phyloP scores from a whole-genome alignment of 2,888 invertebrate species.

The Sepiola atlantica region DNA sequence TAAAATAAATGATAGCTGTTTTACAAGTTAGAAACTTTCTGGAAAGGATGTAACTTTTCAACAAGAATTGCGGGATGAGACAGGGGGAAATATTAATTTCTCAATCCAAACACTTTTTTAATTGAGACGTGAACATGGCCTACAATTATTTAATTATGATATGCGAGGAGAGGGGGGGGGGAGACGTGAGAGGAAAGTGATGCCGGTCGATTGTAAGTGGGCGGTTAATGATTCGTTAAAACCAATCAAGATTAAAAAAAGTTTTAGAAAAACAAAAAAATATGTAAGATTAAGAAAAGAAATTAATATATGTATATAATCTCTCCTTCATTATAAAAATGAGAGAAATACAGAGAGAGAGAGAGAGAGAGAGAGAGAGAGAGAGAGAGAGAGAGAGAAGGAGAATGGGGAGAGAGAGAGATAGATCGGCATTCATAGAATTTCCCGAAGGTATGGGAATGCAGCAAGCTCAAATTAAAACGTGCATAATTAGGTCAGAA shows the following conservation, averaged over 20 bases:
- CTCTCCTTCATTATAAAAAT: too few species aligned
- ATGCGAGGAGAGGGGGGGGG: neutral
- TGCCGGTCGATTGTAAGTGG: neutral
- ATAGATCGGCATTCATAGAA: neutral
- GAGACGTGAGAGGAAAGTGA: neutral
- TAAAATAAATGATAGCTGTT: neutral
- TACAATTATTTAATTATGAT: conserved; percentile 32
- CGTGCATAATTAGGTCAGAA: neutral
- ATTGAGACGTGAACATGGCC: conserved; percentile 1
- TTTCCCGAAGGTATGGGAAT: conserved; percentile 8
- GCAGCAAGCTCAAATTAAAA: conserved; percentile 4
- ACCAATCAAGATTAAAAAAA: neutral
- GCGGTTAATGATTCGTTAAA: conserved; percentile 16
- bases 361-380: neutral
- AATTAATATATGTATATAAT: neutral
- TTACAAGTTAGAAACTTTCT: neutral
- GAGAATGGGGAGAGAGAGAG: neutral
- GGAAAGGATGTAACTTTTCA: neutral
- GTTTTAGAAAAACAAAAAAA: neutral
- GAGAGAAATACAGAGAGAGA: neutral
- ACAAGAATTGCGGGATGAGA: neutral
- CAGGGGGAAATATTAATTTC: neutral
- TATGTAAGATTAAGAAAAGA: neutral
- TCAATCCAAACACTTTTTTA: conserved; percentile 4
- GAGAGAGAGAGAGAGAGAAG: neutral